phyloP scores from a whole-genome alignment of 2,888 invertebrate species.

The Serripes groenlandicus region DNA sequence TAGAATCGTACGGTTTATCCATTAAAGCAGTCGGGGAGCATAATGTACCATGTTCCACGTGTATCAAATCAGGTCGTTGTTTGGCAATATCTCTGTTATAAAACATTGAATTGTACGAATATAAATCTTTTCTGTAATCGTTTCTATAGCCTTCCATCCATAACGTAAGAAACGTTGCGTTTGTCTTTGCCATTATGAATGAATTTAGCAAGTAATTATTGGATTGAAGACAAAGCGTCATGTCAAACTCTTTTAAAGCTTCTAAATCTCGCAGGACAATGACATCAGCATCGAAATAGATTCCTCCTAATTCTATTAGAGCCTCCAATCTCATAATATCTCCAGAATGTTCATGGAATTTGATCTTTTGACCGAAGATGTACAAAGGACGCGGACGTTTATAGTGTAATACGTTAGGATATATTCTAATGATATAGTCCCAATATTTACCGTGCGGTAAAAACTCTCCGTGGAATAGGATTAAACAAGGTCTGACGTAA shows the following conservation, averaged over 20 bases:
- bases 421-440: background rate
- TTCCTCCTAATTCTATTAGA: constrained; percentile 30
- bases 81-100: constrained; percentile 16
- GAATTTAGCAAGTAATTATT: constrained; percentile 10
- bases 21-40: background rate
- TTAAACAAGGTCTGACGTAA: background rate
- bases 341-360: constrained; percentile 62
- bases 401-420: background rate
- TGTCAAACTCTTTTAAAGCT: background rate
- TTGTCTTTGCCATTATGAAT: constrained; percentile 35
- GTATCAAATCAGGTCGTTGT: background rate
- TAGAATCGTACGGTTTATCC: background rate
- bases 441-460: constrained; percentile 1
- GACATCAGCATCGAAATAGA: constrained; percentile 36
- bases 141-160: constrained; percentile 36
- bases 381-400: constrained; percentile 29
- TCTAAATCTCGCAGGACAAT: constrained; percentile 25
- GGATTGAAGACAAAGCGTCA: constrained; percentile 19
- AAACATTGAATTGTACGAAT: constrained; percentile 34
- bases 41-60: constrained; percentile 12
- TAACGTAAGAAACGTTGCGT: constrained; percentile 29
- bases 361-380: constrained; percentile 57
- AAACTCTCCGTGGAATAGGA: background rate
- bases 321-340: constrained; percentile 67
- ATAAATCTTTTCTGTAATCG: constrained; percentile 21